These are phyloP conservation scores for Gavia stellata DNA, from an alignment of 2,113 vertebrate species.

Conservation along the genomic window DNA sequence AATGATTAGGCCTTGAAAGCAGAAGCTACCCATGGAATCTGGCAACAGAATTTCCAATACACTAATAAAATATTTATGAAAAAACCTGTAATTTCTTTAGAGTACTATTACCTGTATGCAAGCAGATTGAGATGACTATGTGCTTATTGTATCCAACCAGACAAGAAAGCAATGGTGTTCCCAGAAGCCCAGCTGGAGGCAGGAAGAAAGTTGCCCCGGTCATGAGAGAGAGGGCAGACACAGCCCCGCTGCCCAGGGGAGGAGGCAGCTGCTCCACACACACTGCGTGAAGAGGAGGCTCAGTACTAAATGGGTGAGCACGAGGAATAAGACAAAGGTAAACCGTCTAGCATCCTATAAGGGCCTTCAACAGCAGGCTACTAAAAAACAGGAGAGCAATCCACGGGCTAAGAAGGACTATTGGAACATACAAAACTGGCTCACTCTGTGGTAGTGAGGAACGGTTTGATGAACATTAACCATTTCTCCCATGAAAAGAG, in stretches of 20 bases:
- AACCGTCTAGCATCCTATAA: neutral
- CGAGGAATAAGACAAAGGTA: neutral
- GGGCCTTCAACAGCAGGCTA: neutral
- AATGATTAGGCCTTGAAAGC: neutral
- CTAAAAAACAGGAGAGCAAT: neutral
- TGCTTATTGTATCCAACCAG: neutral
- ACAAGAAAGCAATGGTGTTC: neutral
- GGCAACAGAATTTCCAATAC: neutral
- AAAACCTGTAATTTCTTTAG: neutral
- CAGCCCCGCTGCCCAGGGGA: neutral
- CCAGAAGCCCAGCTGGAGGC: neutral
- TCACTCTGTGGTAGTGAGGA: neutral
- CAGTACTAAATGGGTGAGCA: neutral
- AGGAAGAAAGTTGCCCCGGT: neutral
- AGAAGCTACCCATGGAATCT: neutral
- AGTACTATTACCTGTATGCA: neutral
- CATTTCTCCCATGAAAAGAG: neutral
- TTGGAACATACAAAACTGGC: neutral
- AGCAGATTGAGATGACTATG: neutral
- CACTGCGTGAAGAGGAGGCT: neutral
- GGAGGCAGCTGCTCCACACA: neutral
- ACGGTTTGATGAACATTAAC: neutral
- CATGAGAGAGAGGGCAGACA: too few species aligned
- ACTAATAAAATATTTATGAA: neutral
- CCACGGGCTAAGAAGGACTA: neutral